Evolutionary conservation across 2,888 invertebrate species (phyloP).

Genomic region (Apotomis betuletana): DNA sequence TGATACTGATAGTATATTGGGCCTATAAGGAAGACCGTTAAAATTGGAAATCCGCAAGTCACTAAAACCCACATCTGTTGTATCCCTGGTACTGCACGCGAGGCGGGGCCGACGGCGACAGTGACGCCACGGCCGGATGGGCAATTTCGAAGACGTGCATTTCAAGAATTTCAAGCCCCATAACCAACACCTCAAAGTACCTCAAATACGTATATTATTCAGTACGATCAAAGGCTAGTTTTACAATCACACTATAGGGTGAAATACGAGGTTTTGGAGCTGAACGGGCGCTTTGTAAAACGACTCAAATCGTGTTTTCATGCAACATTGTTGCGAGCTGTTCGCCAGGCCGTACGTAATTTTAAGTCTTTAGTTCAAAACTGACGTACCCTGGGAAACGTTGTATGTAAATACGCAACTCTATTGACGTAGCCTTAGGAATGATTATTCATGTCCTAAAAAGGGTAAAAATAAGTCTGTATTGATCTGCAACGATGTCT

Average conservation of each 20-base stretch:
- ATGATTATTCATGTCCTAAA: background rate
- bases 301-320: conserved; percentile 22
- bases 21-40: background rate
- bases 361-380: background rate
- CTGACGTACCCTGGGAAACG: background rate
- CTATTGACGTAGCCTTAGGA: background rate
- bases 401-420: background rate
- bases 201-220: background rate
- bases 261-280: background rate
- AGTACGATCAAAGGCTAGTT: background rate
- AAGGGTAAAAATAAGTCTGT: background rate
- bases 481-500: conserved; percentile 4
- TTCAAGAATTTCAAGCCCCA: background rate
- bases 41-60: background rate
- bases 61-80: background rate
- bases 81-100: conserved; percentile 7
- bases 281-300: conserved; percentile 24
- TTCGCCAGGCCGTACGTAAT: background rate
- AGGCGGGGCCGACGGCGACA: conserved; percentile 18
- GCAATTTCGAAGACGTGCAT: conserved; percentile 10
- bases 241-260: background rate
- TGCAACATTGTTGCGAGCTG: conserved; percentile 36
- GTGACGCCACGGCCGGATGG: conserved; percentile 20
- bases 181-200: background rate
- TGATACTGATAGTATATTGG: background rate